phyloP scores from a whole-genome alignment of 2,888 invertebrate genomes.

The Copidosoma aretas region DNA sequence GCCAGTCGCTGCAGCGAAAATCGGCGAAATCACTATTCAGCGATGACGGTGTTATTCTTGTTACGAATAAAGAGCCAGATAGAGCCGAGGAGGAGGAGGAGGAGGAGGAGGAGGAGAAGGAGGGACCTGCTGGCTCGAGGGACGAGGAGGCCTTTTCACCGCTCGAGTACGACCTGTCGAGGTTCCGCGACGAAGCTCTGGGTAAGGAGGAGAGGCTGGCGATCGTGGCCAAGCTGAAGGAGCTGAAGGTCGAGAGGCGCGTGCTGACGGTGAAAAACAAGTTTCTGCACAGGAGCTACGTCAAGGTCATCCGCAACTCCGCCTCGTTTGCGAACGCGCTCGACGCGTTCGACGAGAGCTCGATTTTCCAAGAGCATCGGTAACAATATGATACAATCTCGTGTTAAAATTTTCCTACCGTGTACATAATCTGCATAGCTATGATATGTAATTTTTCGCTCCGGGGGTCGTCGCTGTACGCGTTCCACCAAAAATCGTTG shows the following conservation, averaged over 20 bases:
- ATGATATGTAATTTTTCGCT: too few species aligned
- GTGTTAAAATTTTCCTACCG: too few species aligned
- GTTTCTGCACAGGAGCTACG: conserved; percentile 45
- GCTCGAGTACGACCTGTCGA: conserved; percentile 3
- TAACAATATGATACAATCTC: too few species aligned
- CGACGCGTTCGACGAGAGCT: conserved; percentile 39
- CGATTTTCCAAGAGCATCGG: conserved; percentile 33
- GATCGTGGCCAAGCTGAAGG: conserved; percentile 35
- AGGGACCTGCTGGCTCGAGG: neutral
- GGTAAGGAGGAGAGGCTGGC: conserved; percentile 35
- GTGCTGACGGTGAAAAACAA: conserved; percentile 39
- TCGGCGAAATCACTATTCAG: neutral
- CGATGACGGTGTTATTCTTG: neutral
- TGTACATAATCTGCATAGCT: neutral
- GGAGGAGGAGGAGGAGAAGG: conserved; percentile 20
- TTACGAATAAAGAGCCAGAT: too few species aligned
- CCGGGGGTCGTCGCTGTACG: too few species aligned
- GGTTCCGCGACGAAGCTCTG: conserved; percentile 5
- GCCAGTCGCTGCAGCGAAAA: neutral
- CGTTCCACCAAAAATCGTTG: neutral
- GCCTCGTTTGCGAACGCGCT: conserved; percentile 31
- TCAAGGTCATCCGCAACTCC: conserved; percentile 36
- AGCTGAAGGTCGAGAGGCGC: conserved; percentile 36
- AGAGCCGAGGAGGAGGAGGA: neutral
- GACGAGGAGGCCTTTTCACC: neutral